Evolutionary conservation across 2,797 vertebrate species (phyloP).

Genomic region (Myotis daubentonii): DNA sequence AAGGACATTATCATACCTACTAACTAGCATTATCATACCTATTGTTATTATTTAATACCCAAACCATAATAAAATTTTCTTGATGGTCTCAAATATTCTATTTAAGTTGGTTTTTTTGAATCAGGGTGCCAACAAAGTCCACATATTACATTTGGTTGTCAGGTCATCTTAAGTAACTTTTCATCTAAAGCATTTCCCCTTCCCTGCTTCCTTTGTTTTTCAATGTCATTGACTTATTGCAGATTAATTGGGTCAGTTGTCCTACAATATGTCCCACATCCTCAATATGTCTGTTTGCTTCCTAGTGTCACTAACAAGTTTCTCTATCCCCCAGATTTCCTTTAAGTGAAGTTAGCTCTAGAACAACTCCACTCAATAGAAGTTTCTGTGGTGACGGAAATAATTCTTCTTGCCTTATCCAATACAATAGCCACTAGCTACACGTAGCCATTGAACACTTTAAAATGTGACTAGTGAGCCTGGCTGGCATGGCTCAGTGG

Average conservation of each 20-base stretch:
- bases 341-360: conserved; percentile 20
- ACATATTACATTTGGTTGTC: not conserved
- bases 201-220: not conserved
- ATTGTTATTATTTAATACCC: not conserved
- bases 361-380: not conserved
- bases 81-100: conserved; percentile 23
- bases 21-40: conserved; percentile 19
- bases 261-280: not conserved
- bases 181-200: not conserved
- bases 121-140: not conserved
- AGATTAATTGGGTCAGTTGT: not conserved
- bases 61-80: not conserved
- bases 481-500: too few species aligned
- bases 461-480: not conserved
- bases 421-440: not conserved
- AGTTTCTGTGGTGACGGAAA: not conserved
- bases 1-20: conserved; percentile 8
- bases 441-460: not conserved
- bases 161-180: not conserved
- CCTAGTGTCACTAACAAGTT: not conserved
- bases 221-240: not conserved
- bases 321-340: not conserved
- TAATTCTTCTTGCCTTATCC: not conserved
- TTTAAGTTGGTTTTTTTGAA: conserved; percentile 29
- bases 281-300: not conserved